Base-by-base conservation (phyloP, 2,888 invertebrate genomes). In the Coelinius sp. region DNA sequence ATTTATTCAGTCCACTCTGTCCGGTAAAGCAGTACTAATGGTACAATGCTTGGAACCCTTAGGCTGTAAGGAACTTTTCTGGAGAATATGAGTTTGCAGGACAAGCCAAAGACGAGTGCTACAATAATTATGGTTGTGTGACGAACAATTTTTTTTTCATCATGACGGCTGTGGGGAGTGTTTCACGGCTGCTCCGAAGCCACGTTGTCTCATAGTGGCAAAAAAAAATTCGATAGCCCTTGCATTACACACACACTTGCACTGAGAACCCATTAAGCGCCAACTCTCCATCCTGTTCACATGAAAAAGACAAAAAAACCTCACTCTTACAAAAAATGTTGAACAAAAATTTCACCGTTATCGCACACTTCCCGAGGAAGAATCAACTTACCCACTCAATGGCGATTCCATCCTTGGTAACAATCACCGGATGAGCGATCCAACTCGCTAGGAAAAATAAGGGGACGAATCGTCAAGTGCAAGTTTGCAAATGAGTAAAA, bases 371-470 rank as follows among this genome's bases (percentile, higher is more conserved):
- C 38, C 17, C 20, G n/a, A 69, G 17, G 38, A 35, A 49, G 52
- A 24, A 64, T 64, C 38, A 52, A 53, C 41, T 25, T 53, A 41
- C 25, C 24, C 7, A 24, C 31, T 70, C 35, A 38, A 27, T 64
- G 52, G 52, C 64, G 35, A n/a, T 52, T 49, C 38, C 44, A 68
- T 52, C 17, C 31, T 41, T 22, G 41, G 35, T 49, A 63, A 69
- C 69, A 69, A 69, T 64, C 24, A 3, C 41, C 64, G 63, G 64
- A 70, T 70, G 52, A 59, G 24, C 41, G 35, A 35, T n/a, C 17
- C 31, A 35, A 62, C 25, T 56, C 49, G 25, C 22, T 22, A 49
- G n/a, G 38, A n/a, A 31, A 5, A 25, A 38, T 22, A 67, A 67
- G 41, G 24, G 14, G 12, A 12, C 10, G 49, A 49, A 65, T 31